A percentile compares a stretch with the other conserved stretches of the same genome.
Evolutionary conservation across 2,113 vertebrate species (phyloP).

Genomic region (Xenus cinereus): DNA sequence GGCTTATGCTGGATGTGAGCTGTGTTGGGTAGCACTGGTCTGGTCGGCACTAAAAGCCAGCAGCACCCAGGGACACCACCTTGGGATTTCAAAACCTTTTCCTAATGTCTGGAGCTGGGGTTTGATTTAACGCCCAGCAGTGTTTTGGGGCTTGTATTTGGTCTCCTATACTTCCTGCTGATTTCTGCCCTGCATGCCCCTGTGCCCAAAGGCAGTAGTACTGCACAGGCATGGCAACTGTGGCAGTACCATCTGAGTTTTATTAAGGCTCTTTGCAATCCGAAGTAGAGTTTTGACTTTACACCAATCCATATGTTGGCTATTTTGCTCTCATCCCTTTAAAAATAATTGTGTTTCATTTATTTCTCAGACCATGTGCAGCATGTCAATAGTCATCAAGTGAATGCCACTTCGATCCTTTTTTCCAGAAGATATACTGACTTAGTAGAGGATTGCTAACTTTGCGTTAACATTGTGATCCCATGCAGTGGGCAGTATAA

Average conservation of each 20-base stretch:
- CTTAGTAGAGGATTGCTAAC: neutral
- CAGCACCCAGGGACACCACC: neutral
- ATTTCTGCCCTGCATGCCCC: neutral
- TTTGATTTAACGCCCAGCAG: neutral
- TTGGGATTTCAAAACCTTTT: neutral
- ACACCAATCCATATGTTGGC: neutral
- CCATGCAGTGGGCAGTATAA: neutral
- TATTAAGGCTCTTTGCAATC: neutral
- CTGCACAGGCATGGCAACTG: too few species aligned
- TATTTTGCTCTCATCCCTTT: neutral
- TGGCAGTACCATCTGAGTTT: accelerated
- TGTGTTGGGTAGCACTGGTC: neutral
- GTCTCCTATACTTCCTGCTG: neutral
- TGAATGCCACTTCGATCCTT: neutral
- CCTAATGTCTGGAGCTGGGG: neutral
- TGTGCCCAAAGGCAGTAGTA: accelerated
- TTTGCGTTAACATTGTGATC: neutral
- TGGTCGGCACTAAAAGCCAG: neutral
- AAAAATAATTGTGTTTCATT: neutral
- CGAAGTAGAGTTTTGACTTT: neutral
- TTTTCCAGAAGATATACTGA: neutral
- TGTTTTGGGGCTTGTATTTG: neutral
- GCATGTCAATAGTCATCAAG: neutral
- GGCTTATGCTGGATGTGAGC: neutral
- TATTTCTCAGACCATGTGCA: neutral